Conservation (phyloP, 2,113 vertebrate species). For the Catharus bicknelli region DNA sequence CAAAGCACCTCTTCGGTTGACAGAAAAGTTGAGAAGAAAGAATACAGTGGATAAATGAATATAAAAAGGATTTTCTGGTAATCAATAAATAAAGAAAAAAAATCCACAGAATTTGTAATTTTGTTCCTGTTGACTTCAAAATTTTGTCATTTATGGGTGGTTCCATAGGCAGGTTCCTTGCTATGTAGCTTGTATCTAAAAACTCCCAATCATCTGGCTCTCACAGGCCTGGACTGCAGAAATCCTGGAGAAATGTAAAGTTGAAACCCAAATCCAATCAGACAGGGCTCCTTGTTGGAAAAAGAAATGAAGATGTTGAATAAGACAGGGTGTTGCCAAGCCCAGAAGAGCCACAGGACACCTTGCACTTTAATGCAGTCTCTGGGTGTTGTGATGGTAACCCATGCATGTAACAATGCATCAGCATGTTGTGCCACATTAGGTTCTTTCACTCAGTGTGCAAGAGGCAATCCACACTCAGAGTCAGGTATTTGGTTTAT, state of each 20-base stretch:
- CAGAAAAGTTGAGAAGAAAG: not conserved
- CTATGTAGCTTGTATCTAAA: not conserved
- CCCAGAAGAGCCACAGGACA: not conserved
- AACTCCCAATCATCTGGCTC: rapidly evolving
- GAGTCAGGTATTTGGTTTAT: not conserved
- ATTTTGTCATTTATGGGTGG: not conserved
- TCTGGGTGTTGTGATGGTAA: not conserved
- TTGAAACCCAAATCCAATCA: not conserved
- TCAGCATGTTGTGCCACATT: not conserved
- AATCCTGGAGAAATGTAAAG: not conserved
- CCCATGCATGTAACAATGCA: not conserved
- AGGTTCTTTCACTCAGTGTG: not conserved
- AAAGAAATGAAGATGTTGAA: rapidly evolving
- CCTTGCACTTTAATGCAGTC: not conserved
- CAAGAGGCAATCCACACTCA: not conserved
- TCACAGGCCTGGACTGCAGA: not conserved
- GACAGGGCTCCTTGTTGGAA: not conserved
- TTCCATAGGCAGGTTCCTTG: not conserved
- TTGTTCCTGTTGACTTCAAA: not conserved
- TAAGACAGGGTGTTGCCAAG: not conserved
- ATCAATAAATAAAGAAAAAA: not conserved
- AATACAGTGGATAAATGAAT: not conserved
- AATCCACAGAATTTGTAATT: rapidly evolving
- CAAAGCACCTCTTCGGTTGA: not conserved
- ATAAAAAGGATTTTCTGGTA: not conserved